phyloP scores from a whole-genome alignment of 2,113 vertebrate genomes.

The Oreochromis aureus region DNA sequence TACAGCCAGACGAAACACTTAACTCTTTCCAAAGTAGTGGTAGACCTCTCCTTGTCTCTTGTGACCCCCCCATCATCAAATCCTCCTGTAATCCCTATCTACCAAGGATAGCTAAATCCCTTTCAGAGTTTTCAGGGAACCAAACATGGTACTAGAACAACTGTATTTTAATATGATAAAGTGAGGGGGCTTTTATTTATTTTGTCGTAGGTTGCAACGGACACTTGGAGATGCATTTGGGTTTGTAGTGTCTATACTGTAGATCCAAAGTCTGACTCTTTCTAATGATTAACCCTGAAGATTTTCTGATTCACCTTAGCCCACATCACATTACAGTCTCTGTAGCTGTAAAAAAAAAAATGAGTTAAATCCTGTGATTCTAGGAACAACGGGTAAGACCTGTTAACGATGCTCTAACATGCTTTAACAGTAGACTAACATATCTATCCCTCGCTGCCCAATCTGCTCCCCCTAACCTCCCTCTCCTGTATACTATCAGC shows the following conservation, averaged over 20 bases:
- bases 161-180: neutral
- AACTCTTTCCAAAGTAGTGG: slow-evolving; percentile 1
- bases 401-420: neutral
- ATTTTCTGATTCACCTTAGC: neutral
- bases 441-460: slow-evolving; percentile 26
- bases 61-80: slow-evolving; percentile 27
- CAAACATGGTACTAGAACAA: neutral
- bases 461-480: neutral
- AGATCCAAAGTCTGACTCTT: neutral
- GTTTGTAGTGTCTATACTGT: neutral
- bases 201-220: neutral
- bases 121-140: neutral
- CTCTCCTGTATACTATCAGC: slow-evolving; percentile 16
- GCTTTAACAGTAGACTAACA: slow-evolving; percentile 53
- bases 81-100: slow-evolving; percentile 49
- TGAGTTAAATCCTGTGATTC: neutral
- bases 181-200: neutral
- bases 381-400: neutral
- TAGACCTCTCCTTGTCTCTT: neutral
- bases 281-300: neutral
- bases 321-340: neutral
- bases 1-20: slow-evolving; percentile 10
- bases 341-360: neutral
- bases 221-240: neutral
- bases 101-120: slow-evolving; percentile 33